Evolutionary conservation across 1,140 invertebrate genomes (phyloP).

Genomic region (Drosophila ambigua): DNA sequence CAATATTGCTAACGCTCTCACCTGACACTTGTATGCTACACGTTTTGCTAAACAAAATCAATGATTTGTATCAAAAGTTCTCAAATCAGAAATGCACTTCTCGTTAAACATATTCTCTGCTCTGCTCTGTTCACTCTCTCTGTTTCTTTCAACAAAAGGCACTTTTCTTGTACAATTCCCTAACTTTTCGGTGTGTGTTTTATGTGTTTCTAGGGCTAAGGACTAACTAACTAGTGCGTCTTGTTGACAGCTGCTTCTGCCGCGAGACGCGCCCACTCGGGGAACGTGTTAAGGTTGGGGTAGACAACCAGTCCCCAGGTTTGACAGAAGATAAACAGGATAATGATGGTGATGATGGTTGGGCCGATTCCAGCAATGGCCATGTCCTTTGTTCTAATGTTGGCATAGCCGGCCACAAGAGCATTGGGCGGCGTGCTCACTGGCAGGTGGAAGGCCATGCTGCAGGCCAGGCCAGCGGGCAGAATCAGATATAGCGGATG

Average conservation of each 20-base stretch:
- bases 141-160: slow-evolving; percentile 51
- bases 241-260: slow-evolving; percentile 34
- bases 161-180: slow-evolving; percentile 54
- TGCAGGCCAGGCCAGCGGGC: slow-evolving; percentile 91
- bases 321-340: slow-evolving; percentile 88
- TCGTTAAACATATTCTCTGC: slow-evolving; percentile 17
- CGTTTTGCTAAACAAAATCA: slow-evolving; percentile 29
- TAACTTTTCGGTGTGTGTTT: slow-evolving; percentile 24
- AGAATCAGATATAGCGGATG: slow-evolving; percentile 95
- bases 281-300: slow-evolving; percentile 80
- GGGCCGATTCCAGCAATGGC: slow-evolving; percentile 91
- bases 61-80: slow-evolving; percentile 15
- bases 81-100: slow-evolving; percentile 34
- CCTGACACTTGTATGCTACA: slow-evolving; percentile 1
- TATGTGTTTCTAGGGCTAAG: slow-evolving; percentile 38
- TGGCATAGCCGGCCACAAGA: slow-evolving; percentile 92
- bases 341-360: slow-evolving; percentile 89
- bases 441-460: slow-evolving; percentile 89
- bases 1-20: slow-evolving; percentile 1
- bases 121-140: slow-evolving; percentile 8
- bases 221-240: slow-evolving; percentile 53
- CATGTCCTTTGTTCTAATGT: slow-evolving; percentile 91
- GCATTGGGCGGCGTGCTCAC: slow-evolving; percentile 96
- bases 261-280: slow-evolving; percentile 74
- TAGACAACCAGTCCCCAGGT: slow-evolving; percentile 87